Percentiles rank a stretch among this genome's conserved stretches.
Evolutionary conservation across 1,140 invertebrate species (phyloP).

Genomic region (Cyrtorhinus lividipennis): DNA sequence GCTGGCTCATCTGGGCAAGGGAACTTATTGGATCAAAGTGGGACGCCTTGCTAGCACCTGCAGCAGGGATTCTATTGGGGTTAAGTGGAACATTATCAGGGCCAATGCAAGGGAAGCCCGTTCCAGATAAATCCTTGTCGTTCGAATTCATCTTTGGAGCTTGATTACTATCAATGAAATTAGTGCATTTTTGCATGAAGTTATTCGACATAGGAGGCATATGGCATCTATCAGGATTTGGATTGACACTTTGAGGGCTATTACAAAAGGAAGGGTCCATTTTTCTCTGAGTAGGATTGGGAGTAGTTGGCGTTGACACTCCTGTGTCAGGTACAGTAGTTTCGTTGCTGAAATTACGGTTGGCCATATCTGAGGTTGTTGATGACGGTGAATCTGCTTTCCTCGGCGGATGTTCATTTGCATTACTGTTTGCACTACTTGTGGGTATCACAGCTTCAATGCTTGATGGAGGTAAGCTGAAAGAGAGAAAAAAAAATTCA

Average conservation of each 20-base stretch:
- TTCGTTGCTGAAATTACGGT: constrained; percentile 15
- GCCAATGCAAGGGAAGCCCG: constrained; percentile 24
- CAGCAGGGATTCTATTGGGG: constrained; percentile 46
- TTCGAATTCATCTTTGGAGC: constrained; percentile 8
- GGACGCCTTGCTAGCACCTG: constrained; percentile 36
- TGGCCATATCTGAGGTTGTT: constrained; percentile 20
- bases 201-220: constrained; percentile 18
- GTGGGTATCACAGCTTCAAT: constrained; percentile 21
- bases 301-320: not conserved
- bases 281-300: constrained; percentile 17
- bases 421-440: constrained; percentile 13
- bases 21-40: constrained; percentile 87
- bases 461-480: constrained; percentile 24
- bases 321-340: not conserved
- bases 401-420: constrained; percentile 14
- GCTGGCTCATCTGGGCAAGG: constrained; percentile 84
- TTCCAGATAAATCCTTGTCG: constrained; percentile 22
- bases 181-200: constrained; percentile 27
- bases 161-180: constrained; percentile 19
- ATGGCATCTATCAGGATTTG: constrained; percentile 15
- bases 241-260: constrained; percentile 16
- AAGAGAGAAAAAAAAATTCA: constrained; percentile 8
- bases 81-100: constrained; percentile 68
- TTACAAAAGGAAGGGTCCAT: constrained; percentile 19
- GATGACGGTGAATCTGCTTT: constrained; percentile 21